Conservation (phyloP, 2,888 invertebrate species). For the Morpho achilles region DNA sequence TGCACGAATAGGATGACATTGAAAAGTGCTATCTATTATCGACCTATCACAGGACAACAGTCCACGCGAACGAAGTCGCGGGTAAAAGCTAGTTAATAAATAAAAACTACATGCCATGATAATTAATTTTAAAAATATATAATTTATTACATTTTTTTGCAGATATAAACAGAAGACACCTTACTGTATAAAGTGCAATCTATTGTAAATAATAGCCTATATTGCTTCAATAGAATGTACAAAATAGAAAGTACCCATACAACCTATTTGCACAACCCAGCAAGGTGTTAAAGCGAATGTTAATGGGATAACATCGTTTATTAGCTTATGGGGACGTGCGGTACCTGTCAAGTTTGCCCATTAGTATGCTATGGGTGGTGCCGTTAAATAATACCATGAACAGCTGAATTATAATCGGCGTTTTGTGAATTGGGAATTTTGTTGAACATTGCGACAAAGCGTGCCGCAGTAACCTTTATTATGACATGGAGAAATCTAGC, state of each 20-base stretch:
- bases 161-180: not conserved
- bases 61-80: too few species aligned
- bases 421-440: conserved; percentile 2
- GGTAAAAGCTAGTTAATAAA: too few species aligned
- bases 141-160: not conserved
- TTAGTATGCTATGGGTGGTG: conserved; percentile 14
- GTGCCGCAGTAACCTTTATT: too few species aligned
- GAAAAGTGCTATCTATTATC: too few species aligned
- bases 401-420: conserved; percentile 3
- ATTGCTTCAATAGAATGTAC: conserved; percentile 17
- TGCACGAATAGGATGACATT: too few species aligned
- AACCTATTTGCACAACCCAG: conserved; percentile 29
- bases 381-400: conserved; percentile 20
- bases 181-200: too few species aligned
- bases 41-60: too few species aligned
- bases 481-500: too few species aligned
- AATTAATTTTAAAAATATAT: not conserved
- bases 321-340: conserved; percentile 30
- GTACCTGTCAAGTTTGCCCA: conserved; percentile 10
- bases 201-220: too few species aligned
- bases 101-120: too few species aligned
- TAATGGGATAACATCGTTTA: conserved; percentile 32
- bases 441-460: not conserved
- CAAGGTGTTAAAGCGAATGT: conserved; percentile 34
- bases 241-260: conserved; percentile 33